Base-by-base conservation (phyloP, 2,113 vertebrate species). In the Brachyhypopomus gauderio region DNA sequence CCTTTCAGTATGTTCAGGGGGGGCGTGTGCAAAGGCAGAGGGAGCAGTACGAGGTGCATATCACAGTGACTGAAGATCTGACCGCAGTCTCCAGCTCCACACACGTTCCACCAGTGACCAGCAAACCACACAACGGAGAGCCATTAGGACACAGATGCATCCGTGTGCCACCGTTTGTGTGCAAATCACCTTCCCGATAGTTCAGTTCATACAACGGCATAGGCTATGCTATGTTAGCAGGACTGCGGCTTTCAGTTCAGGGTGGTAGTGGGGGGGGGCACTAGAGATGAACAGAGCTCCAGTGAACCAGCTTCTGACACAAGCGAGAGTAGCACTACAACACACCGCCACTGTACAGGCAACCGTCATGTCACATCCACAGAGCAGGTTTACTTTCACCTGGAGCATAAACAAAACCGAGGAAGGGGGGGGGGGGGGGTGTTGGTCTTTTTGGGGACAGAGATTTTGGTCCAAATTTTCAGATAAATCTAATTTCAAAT, bases 41-140 rank as follows among this genome's bases (percentile, higher is more conserved):
- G 85, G 85, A 72, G 84, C 88, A 85, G 87, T 63, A 59, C 86
- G 59, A 56, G 84, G 85, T 78, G 84, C 83, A 84, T 83, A 87
- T 90, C 88, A 89, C 90, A 89, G 89, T 91, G 84, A 87, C 78
- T 69, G 81, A 79, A 85, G 79, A 87, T 86, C 82, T 64, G 79
- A 77, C 79, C 78, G 77, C 66, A 72, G 75, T 72, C 63, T 58
- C 75, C 25, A 6, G 55, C 72, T 66, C 66, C 45, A 72, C 71
- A 62, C 4, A 30, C 45, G 30, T 27, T 56, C 60, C 79, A 74
- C 59, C 79, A 41, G 60, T 8, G 6, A 58, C 60, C 56, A 80
- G 59, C 70, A 66, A 66, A 69, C 48, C 11, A 7, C 71, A 80
- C 41, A 19, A 81, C 25, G n/a, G 25, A 41, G 36, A 56, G 60